phyloP scores from a whole-genome alignment of 2,797 vertebrate genomes.

The Phrynocephalus guinanensis region DNA sequence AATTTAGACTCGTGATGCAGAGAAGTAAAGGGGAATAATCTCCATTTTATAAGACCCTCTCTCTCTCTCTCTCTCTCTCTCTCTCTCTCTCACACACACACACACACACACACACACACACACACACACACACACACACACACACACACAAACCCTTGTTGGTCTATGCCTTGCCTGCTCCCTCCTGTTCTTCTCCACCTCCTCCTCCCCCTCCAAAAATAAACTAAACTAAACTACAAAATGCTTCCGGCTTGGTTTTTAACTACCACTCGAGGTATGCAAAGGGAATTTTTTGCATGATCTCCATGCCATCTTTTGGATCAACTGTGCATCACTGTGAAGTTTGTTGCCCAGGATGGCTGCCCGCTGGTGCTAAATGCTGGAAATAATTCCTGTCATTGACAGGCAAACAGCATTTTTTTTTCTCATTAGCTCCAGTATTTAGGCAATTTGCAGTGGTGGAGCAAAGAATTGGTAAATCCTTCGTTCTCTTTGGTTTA shows the following conservation, averaged over 20 bases:
- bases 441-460: background rate
- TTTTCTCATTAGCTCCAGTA: background rate
- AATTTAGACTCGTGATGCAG: background rate
- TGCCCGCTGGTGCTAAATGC: background rate
- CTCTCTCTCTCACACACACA: too few relatives aligned
- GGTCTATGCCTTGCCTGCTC: background rate
- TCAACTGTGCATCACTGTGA: background rate
- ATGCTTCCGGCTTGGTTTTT: background rate
- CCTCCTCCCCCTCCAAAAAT: background rate
- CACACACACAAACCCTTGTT: background rate
- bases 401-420: background rate
- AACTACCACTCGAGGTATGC: background rate
- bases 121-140: too few relatives aligned
- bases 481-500: too few relatives aligned
- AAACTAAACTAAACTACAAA: background rate
- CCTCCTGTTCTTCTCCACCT: background rate
- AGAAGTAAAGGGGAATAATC: background rate
- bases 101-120: too few relatives aligned
- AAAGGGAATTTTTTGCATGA: background rate
- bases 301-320: background rate
- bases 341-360: background rate
- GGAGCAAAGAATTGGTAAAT: too few relatives aligned
- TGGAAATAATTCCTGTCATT: background rate
- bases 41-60: background rate
- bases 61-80: too few relatives aligned